These are phyloP conservation scores for Kuschelorhynchus macadamiae DNA, from an alignment of 2,888 invertebrate species.

Conservation along the genomic window DNA sequence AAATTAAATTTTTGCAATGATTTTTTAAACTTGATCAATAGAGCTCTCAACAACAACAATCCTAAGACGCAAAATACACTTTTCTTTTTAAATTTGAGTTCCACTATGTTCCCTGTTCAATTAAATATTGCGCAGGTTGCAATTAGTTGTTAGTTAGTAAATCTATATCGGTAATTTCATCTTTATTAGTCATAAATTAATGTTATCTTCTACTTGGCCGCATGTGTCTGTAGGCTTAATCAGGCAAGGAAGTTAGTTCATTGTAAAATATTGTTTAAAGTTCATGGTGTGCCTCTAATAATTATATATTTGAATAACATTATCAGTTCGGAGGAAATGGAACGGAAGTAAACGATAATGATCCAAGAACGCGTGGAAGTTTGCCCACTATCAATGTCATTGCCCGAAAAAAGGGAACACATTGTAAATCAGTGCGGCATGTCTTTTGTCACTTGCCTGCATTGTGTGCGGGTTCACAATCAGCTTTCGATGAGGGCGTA, in stretches of 20 bases:
- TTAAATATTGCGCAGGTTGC: too few species aligned
- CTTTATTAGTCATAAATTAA: neutral
- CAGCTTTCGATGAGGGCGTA: too few species aligned
- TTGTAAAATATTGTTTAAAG: constrained; percentile 25
- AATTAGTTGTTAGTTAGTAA: too few species aligned
- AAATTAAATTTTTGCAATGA: too few species aligned
- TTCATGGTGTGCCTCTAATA: constrained; percentile 15
- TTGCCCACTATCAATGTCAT: neutral
- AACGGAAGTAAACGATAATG: constrained; percentile 29
- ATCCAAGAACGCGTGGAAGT: constrained; percentile 4
- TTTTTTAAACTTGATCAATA: too few species aligned
- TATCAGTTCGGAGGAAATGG: constrained; percentile 24
- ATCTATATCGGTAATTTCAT: too few species aligned
- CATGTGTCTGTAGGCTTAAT: constrained; percentile 4
- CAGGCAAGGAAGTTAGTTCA: constrained; percentile 10
- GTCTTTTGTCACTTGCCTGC: neutral
- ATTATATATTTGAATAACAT: constrained; percentile 16
- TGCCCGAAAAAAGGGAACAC: neutral
- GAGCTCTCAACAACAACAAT: too few species aligned
- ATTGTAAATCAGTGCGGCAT: constrained; percentile 2
- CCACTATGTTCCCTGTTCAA: too few species aligned
- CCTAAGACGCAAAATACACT: too few species aligned
- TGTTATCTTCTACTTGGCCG: neutral
- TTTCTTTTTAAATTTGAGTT: too few species aligned
- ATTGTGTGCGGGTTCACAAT: too few species aligned